Evolutionary conservation across 2,113 vertebrate genomes (phyloP).

Genomic region (Indicator indicator): DNA sequence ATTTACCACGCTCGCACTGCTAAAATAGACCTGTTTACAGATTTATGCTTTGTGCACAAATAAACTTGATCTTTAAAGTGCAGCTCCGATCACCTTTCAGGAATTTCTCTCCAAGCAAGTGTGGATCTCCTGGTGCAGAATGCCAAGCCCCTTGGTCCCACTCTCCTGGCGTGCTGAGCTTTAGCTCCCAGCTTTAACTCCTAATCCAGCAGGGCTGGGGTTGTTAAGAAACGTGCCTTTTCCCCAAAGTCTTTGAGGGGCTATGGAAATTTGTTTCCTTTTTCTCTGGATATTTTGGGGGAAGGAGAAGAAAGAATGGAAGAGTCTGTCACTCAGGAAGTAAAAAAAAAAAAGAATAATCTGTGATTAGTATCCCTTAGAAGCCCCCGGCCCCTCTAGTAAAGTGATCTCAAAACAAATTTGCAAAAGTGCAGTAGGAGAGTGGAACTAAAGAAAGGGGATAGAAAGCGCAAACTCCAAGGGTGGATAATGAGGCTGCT

Average conservation of each 20-base stretch:
- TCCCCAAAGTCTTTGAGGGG: not conserved
- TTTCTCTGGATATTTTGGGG: not conserved
- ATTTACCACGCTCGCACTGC: not conserved
- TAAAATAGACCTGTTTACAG: conserved; percentile 31
- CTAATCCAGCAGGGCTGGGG: not conserved
- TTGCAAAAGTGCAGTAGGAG: conserved; percentile 52
- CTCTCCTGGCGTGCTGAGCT: not conserved
- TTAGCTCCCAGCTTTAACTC: not conserved
- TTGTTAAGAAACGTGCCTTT: not conserved
- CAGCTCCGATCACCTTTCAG: not conserved
- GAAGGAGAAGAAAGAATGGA: not conserved
- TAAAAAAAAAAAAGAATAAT: not conserved
- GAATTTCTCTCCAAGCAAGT: not conserved
- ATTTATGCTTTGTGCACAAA: conserved; percentile 11
- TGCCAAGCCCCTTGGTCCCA: not conserved
- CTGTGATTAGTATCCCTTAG: conserved; percentile 48
- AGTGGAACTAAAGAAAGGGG: conserved; percentile 63
- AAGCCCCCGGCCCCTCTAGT: conserved; percentile 59
- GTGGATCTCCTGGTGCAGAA: not conserved
- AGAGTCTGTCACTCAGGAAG: conserved; percentile 37
- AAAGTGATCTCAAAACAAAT: conserved; percentile 80
- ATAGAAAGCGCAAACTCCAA: conserved; percentile 52
- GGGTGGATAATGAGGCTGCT: conserved; percentile 59
- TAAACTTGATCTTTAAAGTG: not conserved
- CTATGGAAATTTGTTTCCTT: not conserved